Evolutionary conservation across 2,888 invertebrate genomes (phyloP).

Genomic region (Orthosia incerta): DNA sequence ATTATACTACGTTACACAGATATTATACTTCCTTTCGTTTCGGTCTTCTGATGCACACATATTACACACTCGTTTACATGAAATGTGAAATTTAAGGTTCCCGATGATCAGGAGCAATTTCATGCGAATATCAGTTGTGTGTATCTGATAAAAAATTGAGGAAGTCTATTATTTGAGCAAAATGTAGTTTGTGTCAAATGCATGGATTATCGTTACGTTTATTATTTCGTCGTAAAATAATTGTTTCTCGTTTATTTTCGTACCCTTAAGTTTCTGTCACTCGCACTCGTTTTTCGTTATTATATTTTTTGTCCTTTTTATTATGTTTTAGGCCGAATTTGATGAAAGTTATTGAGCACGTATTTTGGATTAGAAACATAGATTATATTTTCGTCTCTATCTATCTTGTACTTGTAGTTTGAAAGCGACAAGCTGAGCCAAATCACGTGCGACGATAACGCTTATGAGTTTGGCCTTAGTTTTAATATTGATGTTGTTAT

Average conservation of each 20-base stretch:
- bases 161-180: conserved; percentile 41
- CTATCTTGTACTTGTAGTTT: too few relatives aligned
- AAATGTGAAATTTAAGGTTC: neutral
- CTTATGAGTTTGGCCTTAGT: too few relatives aligned
- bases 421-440: too few relatives aligned
- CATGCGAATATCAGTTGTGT: neutral
- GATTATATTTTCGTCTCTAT: too few relatives aligned
- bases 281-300: conserved; percentile 55
- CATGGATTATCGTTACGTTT: conserved; percentile 48
- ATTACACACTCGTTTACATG: neutral
- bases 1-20: conserved; percentile 45
- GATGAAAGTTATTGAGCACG: too few relatives aligned
- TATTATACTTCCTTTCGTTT: conserved; percentile 25
- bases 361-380: too few relatives aligned
- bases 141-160: neutral
- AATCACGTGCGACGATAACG: too few relatives aligned
- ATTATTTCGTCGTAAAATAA: conserved; percentile 33
- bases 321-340: neutral
- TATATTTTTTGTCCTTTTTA: conserved; percentile 3
- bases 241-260: conserved; percentile 34
- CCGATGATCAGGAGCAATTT: neutral
- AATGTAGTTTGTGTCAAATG: conserved; percentile 40
- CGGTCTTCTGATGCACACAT: neutral
- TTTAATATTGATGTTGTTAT: conserved; percentile 4
- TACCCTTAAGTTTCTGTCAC: conserved; percentile 33